A percentile compares a stretch with the other conserved stretches of the same genome.
Evolutionary conservation across 2,113 vertebrate species (phyloP).

Genomic region (Sebastes schlegelii): DNA sequence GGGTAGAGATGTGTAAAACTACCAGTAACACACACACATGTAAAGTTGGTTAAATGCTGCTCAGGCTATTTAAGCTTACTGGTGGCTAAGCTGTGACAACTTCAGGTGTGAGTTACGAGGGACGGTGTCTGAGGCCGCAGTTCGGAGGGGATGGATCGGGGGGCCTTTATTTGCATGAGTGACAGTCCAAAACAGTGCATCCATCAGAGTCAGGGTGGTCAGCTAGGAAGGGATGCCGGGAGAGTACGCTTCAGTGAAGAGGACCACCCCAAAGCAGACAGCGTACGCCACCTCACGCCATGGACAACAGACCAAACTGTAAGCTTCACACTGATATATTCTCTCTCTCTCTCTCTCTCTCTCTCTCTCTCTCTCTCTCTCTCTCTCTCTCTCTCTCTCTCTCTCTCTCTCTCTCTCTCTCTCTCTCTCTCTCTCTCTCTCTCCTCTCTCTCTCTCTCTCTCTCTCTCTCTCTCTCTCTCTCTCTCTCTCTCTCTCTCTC

Average conservation of each 20-base stretch:
- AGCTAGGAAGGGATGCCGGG: constrained; percentile 63
- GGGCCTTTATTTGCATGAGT: constrained; percentile 74
- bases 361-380: constrained; percentile 37
- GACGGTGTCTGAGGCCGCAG: constrained; percentile 57
- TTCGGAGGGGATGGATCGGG: constrained; percentile 62
- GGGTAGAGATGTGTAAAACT: background rate
- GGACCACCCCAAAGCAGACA: constrained; percentile 83
- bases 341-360: constrained; percentile 24
- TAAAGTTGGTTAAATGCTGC: constrained; percentile 20
- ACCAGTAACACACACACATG: background rate
- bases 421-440: constrained; percentile 37
- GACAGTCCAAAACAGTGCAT: constrained; percentile 78
- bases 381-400: constrained; percentile 27
- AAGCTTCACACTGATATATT: constrained; percentile 63
- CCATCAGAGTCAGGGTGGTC: constrained; percentile 80
- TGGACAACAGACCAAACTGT: constrained; percentile 73
- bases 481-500: constrained; percentile 32
- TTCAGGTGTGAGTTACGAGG: constrained; percentile 60
- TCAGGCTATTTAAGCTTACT: constrained; percentile 11
- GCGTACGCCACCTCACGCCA: constrained; percentile 55
- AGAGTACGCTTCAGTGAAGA: constrained; percentile 57
- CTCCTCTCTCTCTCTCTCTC: constrained; percentile 25
- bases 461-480: constrained; percentile 33
- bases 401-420: constrained; percentile 26
- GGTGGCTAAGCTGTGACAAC: constrained; percentile 24